Conservation (phyloP, 2,113 vertebrate species). For the Muntiacus reevesi region DNA sequence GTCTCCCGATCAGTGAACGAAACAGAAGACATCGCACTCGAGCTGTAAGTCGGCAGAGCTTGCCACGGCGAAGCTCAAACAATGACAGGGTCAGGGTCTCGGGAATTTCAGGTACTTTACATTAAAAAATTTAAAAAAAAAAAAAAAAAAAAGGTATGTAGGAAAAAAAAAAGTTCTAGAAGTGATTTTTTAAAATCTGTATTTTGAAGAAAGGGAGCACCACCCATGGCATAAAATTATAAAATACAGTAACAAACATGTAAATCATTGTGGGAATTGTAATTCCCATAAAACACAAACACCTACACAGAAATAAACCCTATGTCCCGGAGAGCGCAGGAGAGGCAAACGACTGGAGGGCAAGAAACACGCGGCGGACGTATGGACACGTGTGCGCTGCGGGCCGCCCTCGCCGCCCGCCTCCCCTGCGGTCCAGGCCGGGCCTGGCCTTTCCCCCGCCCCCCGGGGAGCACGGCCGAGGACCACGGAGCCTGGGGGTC, state of each 20-base stretch:
- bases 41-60: background rate
- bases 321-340: slow-evolving; percentile 55
- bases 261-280: slow-evolving; percentile 62
- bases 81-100: background rate
- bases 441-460: background rate
- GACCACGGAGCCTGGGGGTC: background rate
- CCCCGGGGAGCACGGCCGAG: background rate
- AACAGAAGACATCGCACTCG: slow-evolving; percentile 21
- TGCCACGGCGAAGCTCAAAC: slow-evolving; percentile 38
- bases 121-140: slow-evolving; percentile 1
- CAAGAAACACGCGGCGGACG: slow-evolving; percentile 46
- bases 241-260: slow-evolving; percentile 79
- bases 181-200: slow-evolving; percentile 70
- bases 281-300: slow-evolving; percentile 63
- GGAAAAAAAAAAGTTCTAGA: slow-evolving; percentile 50
- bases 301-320: slow-evolving; percentile 72
- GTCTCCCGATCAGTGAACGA: background rate
- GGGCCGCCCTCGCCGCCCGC: background rate
- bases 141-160: slow-evolving; percentile 31
- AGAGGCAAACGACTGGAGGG: slow-evolving; percentile 53
- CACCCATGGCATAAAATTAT: slow-evolving; percentile 81
- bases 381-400: slow-evolving; percentile 68
- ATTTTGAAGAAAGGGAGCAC: slow-evolving; percentile 81
- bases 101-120: slow-evolving; percentile 41
- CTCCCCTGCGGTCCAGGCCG: background rate